phyloP scores from a whole-genome alignment of 64 coral and sea anemone species.

The Pocillopora damicornis region DNA sequence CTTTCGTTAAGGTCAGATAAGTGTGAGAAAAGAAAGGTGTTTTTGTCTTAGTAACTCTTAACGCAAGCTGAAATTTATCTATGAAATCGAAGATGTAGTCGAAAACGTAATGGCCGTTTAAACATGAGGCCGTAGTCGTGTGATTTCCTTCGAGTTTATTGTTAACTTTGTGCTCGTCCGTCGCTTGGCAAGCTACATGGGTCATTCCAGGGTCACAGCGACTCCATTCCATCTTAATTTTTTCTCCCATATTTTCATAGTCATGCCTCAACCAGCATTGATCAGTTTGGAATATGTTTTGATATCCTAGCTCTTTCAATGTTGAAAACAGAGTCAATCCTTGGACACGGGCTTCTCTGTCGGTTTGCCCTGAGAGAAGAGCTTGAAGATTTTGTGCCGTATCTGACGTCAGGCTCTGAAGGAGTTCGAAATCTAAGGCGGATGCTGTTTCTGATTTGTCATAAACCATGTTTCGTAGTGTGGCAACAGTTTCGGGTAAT shows the following conservation, averaged over 20 bases:
- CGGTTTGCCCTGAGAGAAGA: constrained; percentile 37
- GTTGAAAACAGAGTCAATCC: constrained; percentile 18
- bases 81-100: constrained; percentile 9
- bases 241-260: not conserved
- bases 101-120: not conserved
- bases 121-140: not conserved
- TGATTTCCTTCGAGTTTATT: not conserved
- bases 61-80: not conserved
- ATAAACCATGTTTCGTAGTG: constrained; percentile 45
- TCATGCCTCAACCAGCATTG: constrained; percentile 48
- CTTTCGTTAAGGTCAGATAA: not conserved
- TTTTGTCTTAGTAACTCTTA: not conserved
- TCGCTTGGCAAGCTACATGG: not conserved
- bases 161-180: not conserved
- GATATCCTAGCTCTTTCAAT: constrained; percentile 53
- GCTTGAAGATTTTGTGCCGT: constrained; percentile 42
- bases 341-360: not conserved
- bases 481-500: constrained; percentile 41
- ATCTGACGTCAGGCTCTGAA: constrained; percentile 46
- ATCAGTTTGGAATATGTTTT: constrained; percentile 61
- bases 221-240: constrained; percentile 1
- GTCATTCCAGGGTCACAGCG: constrained; percentile 14
- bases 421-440: constrained; percentile 62
- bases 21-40: not conserved
- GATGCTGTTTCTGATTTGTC: constrained; percentile 26